Conservation (phyloP, 64 coral and sea anemone genomes). For the Montipora capricornis region DNA sequence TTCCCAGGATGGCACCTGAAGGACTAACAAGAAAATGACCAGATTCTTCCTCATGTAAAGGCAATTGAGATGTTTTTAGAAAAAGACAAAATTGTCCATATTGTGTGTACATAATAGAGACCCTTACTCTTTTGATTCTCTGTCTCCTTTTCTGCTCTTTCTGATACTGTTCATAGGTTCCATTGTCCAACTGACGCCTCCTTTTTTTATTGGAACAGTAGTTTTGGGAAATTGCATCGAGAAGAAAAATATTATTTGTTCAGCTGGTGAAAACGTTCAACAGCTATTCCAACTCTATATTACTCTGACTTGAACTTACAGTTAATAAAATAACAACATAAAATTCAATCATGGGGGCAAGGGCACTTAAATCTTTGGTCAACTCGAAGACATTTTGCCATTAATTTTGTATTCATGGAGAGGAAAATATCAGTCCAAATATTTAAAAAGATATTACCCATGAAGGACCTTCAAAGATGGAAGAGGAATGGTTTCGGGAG, state of each 20-base stretch:
- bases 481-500: too few relatives aligned
- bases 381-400: too few relatives aligned
- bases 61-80: background rate
- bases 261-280: background rate
- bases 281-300: background rate
- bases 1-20: too few relatives aligned
- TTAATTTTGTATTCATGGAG: too few relatives aligned
- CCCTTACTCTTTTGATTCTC: constrained; percentile 12
- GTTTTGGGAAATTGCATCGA: constrained; percentile 14
- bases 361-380: too few relatives aligned
- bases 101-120: background rate
- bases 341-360: too few relatives aligned
- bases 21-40: too few relatives aligned
- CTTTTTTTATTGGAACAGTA: background rate
- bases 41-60: background rate
- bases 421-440: too few relatives aligned
- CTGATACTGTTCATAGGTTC: constrained; percentile 19
- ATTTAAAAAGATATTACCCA: too few relatives aligned
- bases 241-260: background rate
- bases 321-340: too few relatives aligned
- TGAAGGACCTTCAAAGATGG: too few relatives aligned
- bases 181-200: constrained; percentile 5
- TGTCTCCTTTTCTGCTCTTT: constrained; percentile 11
- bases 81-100: background rate
- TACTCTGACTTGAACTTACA: too few relatives aligned